Conservation (phyloP, 1,140 invertebrate genomes). For the Fopius arisanus region DNA sequence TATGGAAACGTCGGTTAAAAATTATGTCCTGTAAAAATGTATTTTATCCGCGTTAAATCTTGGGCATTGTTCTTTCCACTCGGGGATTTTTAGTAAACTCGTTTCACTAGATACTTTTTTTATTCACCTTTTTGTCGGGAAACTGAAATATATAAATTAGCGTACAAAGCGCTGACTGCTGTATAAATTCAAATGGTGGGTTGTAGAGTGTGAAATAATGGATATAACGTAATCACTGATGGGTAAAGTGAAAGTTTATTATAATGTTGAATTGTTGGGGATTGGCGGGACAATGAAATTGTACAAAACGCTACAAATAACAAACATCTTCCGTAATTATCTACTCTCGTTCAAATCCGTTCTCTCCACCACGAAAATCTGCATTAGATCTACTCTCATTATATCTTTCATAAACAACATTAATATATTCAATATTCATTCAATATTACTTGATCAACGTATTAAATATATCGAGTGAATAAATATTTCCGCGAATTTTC, state of each 20-base stretch:
- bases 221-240: constrained; percentile 15
- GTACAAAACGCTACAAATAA: not conserved
- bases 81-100: not conserved
- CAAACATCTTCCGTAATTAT: not conserved
- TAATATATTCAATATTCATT: too few relatives aligned
- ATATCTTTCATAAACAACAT: too few relatives aligned
- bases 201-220: constrained; percentile 11
- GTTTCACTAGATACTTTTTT: not conserved
- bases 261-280: constrained; percentile 3
- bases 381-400: too few relatives aligned
- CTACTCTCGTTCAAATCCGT: too few relatives aligned
- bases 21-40: constrained; percentile 58
- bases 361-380: too few relatives aligned
- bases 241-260: constrained; percentile 13
- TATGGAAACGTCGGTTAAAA: constrained; percentile 22
- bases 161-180: constrained; percentile 15
- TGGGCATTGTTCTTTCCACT: constrained; percentile 53
- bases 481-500: too few relatives aligned
- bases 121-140: not conserved
- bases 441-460: too few relatives aligned
- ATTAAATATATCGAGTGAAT: too few relatives aligned
- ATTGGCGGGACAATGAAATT: not conserved
- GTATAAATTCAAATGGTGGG: constrained; percentile 27
- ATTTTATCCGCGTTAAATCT: constrained; percentile 61
- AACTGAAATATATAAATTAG: constrained; percentile 31